A percentile compares a stretch with the other conserved stretches of the same genome.
These are phyloP conservation scores for Oryzias curvinotus DNA, from an alignment of 2,113 vertebrate genomes.

Conservation along the genomic window DNA sequence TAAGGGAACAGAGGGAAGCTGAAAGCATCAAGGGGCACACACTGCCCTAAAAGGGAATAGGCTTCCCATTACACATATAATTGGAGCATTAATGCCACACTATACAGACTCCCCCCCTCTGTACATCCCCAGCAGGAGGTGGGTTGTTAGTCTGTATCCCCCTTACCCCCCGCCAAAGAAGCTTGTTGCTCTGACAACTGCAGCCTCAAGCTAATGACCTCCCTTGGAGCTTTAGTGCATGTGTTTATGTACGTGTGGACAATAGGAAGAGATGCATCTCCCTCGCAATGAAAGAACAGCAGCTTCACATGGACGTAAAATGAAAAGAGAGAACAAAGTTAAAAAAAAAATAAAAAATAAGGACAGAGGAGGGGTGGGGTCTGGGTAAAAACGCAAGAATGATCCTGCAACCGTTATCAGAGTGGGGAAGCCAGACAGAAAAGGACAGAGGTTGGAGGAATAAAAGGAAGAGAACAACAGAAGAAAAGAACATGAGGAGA, in stretches of 20 bases:
- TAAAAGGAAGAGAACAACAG: constrained; percentile 34
- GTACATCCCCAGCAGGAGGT: constrained; percentile 59
- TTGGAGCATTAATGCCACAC: constrained; percentile 56
- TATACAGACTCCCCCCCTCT: constrained; percentile 17
- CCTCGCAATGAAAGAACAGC: constrained; percentile 61
- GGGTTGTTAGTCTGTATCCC: constrained; percentile 64
- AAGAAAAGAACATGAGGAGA: constrained; percentile 3
- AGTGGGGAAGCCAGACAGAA: constrained; percentile 27
- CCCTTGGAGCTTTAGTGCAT: constrained; percentile 66
- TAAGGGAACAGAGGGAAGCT: constrained; percentile 23
- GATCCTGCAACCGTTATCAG: constrained; percentile 40
- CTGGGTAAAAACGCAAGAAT: constrained; percentile 13
- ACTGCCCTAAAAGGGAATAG: constrained; percentile 33
- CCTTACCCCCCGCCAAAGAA: constrained; percentile 53
- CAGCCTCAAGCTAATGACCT: constrained; percentile 75
- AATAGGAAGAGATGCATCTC: constrained; percentile 63
- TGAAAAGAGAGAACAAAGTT: constrained; percentile 37
- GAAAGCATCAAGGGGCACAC: constrained; percentile 31
- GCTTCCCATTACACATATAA: constrained; percentile 60
- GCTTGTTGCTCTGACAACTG: constrained; percentile 77
- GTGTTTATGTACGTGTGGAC: constrained; percentile 40
- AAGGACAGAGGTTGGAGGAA: constrained; percentile 13
- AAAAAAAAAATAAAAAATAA: constrained; percentile 18
- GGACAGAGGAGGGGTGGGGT: background rate
- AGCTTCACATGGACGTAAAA: constrained; percentile 57